Base-by-base conservation (phyloP, 35 echinoderm and acorn worm species). In the Patiria miniata region DNA sequence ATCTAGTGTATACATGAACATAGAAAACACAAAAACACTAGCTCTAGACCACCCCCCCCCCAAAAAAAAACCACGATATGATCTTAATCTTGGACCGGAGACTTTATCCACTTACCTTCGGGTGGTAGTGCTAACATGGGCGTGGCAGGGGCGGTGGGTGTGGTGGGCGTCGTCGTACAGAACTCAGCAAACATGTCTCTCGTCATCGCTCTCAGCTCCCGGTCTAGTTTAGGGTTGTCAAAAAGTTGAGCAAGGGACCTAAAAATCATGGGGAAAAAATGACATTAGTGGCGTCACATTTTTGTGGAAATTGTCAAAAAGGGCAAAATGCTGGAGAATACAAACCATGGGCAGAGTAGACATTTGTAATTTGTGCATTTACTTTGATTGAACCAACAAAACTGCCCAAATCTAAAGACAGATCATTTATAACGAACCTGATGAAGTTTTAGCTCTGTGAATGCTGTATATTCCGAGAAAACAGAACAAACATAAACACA, bases 161-260 rank as follows among this genome's bases (percentile, higher is more conserved):
- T 73, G 15, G 65, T 32, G 1, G 65, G 65, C 18, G 53, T 58
- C 58, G 55, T 68, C 36, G 80, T 69, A 56, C 96, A 99, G 78
- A 99, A 99, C 39, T 99, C 96, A 47, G 92, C 58, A 76, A 99
- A 99, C 16, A 80, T 94, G 51, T 99, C 96, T 58, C 89, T 92
- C 61, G 94, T 99, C 96, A 99, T 98, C 29, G 96, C 82, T 59
- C 96, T 52, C 7, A 99, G 83, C 40, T 99, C 96, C 61, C 94
- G 94, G 90, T 99, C 96, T 55, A 95, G 58, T 44, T 90, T 99
- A 18, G 82, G 77, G 38, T 84, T 99, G 55, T 89, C 86, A 87
- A 99, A 94, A 18, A 99, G 52, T 1, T 92, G 96, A 87, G 92
- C 82, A 50, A 99, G 68, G 0, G 96, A 91, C 36, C 92, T 99